phyloP scores from a whole-genome alignment of 2,113 vertebrate genomes.

The Rhagologus leucostigma region DNA sequence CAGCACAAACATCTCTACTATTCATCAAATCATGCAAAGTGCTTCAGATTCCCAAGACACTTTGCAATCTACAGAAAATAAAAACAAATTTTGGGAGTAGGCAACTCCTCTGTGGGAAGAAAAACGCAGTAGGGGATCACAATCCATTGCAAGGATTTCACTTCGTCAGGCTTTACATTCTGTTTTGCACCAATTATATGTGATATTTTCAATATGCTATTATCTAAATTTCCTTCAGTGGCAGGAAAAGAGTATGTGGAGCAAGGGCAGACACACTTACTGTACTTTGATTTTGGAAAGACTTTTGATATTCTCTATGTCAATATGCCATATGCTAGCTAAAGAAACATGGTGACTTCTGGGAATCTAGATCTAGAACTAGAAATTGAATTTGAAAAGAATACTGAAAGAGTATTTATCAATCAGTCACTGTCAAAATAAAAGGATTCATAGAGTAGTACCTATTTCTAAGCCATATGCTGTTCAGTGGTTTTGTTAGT shows the following conservation, averaged over 20 bases:
- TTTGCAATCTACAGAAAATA: neutral
- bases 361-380: neutral
- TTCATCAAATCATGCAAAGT: neutral
- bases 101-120: neutral
- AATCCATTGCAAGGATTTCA: neutral
- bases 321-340: neutral
- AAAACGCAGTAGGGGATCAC: neutral
- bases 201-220: neutral
- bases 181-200: neutral
- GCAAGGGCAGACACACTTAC: no score
- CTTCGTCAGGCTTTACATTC: neutral
- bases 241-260: neutral
- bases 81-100: neutral
- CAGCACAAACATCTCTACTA: neutral
- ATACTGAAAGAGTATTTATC: neutral
- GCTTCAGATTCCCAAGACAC: neutral
- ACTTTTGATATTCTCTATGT: neutral
- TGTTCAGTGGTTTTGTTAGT: neutral
- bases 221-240: neutral
- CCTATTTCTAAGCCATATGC: neutral
- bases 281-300: neutral
- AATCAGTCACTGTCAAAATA: neutral
- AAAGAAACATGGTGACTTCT: neutral
- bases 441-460: neutral
- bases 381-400: neutral